Conservation (phyloP, 2,888 invertebrate genomes). For the Lochmaea capreae region DNA sequence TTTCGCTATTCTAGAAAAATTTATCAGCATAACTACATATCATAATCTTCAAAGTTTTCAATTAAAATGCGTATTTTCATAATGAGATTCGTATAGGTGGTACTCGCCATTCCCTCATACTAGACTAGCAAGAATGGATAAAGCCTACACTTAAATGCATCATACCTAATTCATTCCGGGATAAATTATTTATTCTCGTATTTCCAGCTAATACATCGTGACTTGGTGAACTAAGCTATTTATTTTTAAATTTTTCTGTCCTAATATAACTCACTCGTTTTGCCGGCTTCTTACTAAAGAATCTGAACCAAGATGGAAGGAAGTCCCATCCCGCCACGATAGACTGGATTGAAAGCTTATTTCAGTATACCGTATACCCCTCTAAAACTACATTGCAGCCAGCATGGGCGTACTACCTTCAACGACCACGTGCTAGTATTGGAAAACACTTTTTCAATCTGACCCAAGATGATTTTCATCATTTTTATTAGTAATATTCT, state of each 20-base stretch:
- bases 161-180: slow-evolving; percentile 82
- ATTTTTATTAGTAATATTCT: slow-evolving; percentile 7
- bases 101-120: slow-evolving; percentile 75
- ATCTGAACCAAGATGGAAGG: slow-evolving; percentile 84
- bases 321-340: slow-evolving; percentile 74
- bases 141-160: slow-evolving; percentile 64
- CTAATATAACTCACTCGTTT: slow-evolving; percentile 69
- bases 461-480: slow-evolving; percentile 3
- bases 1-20: slow-evolving; percentile 66
- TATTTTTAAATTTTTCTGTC: slow-evolving; percentile 51
- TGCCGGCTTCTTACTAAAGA: slow-evolving; percentile 78
- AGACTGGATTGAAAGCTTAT: slow-evolving; percentile 67
- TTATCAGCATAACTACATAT: slow-evolving; percentile 65
- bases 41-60: slow-evolving; percentile 61
- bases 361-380: slow-evolving; percentile 67
- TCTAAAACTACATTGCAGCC: slow-evolving; percentile 70
- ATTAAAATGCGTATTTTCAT: slow-evolving; percentile 62
- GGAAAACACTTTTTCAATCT: slow-evolving; percentile 1
- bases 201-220: slow-evolving; percentile 59
- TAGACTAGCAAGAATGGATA: slow-evolving; percentile 62
- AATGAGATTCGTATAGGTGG: slow-evolving; percentile 72
- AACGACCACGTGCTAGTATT: slow-evolving; percentile 42
- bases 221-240: slow-evolving; percentile 49
- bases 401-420: slow-evolving; percentile 65
- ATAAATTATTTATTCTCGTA: slow-evolving; percentile 70